These are phyloP conservation scores for Phorcus lineatus DNA, from an alignment of 2,888 invertebrate species.

Conservation along the genomic window DNA sequence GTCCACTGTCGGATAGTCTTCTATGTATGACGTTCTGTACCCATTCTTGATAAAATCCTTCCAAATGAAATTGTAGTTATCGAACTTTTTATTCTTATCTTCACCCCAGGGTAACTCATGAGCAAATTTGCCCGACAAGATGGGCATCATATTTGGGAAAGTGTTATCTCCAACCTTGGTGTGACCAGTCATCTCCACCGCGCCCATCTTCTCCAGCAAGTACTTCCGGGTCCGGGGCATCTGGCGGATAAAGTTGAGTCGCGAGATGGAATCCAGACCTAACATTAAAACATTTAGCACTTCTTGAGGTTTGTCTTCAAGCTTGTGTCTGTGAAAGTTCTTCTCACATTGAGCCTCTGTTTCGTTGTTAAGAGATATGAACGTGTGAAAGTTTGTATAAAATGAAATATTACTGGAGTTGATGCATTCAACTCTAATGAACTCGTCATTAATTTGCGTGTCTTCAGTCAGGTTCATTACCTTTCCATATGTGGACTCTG, in stretches of 20 bases:
- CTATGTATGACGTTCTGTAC: conserved; percentile 86
- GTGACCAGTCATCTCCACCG: conserved; percentile 88
- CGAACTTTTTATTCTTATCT: conserved; percentile 21
- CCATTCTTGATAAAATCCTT: conserved; percentile 84
- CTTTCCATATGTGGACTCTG: background rate
- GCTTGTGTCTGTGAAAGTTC: background rate
- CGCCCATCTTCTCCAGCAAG: conserved; percentile 81
- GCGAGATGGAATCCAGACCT: conserved; percentile 90
- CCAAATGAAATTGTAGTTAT: conserved; percentile 85
- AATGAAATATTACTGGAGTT: conserved; percentile 29
- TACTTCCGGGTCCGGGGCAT: conserved; percentile 83
- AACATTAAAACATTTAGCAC: conserved; percentile 83
- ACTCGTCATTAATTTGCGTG: conserved; percentile 41
- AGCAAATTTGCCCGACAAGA: conserved; percentile 77
- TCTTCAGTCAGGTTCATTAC: conserved; percentile 24
- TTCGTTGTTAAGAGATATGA: conserved; percentile 28
- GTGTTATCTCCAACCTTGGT: conserved; percentile 96
- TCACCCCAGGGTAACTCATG: conserved; percentile 33
- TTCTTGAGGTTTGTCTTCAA: background rate
- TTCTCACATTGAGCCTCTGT: background rate
- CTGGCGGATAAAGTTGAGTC: conserved; percentile 88
- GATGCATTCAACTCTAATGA: conserved; percentile 50
- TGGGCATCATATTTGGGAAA: conserved; percentile 89
- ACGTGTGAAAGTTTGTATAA: conserved; percentile 53
- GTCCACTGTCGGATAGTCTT: conserved; percentile 86